phyloP scores from a whole-genome alignment of 2,797 vertebrate species.

The Geotrypetes seraphini region DNA sequence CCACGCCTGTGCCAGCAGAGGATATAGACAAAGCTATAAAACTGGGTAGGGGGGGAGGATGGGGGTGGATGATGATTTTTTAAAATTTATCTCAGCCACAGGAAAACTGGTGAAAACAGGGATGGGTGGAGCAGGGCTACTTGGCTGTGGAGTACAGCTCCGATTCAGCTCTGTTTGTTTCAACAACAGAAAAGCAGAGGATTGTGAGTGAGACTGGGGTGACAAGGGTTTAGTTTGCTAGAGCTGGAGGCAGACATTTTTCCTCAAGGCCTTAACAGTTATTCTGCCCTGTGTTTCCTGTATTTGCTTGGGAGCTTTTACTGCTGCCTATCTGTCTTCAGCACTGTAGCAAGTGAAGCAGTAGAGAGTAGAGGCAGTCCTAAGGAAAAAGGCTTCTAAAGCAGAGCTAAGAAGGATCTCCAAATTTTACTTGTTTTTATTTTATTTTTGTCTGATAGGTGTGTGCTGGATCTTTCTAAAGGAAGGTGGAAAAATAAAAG shows the following conservation, averaged over 20 bases:
- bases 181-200: too few relatives aligned
- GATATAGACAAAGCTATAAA: background rate
- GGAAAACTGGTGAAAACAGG: constrained; percentile 3
- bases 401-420: background rate
- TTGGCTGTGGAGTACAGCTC: background rate
- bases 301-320: too few relatives aligned
- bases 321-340: too few relatives aligned
- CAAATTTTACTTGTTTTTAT: constrained; percentile 22
- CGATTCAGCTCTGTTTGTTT: too few relatives aligned
- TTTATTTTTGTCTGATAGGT: constrained; percentile 47
- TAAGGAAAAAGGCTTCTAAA: too few relatives aligned
- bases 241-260: constrained; percentile 10
- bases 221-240: constrained; percentile 14
- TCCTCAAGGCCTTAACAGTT: background rate
- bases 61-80: background rate
- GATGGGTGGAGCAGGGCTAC: constrained; percentile 6
- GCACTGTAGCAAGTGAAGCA: background rate
- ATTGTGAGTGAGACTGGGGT: constrained; percentile 1
- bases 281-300: too few relatives aligned
- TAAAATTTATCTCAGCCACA: constrained; percentile 1
- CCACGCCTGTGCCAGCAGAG: background rate
- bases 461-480: constrained; percentile 30
- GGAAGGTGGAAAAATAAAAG: constrained; percentile 26
- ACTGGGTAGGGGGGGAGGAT: background rate
- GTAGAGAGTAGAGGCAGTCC: background rate